These are phyloP conservation scores for Ochropleura leucogaster DNA, from an alignment of 2,888 invertebrate genomes.

Conservation along the genomic window DNA sequence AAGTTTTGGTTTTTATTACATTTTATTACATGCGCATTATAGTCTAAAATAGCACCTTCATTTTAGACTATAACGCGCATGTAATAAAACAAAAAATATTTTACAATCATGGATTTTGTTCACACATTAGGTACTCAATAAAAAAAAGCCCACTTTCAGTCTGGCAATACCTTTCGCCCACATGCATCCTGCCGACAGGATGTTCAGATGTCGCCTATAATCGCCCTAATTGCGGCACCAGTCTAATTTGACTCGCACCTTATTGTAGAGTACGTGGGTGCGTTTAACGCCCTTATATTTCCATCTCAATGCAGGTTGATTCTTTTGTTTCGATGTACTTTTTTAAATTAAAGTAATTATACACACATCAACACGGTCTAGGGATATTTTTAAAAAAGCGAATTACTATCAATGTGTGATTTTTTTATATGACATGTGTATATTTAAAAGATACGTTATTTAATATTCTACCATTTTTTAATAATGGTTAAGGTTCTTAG, in stretches of 20 bases:
- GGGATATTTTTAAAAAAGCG: too few relatives aligned
- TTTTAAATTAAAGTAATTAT: conserved; percentile 27
- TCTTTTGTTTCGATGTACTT: conserved; percentile 73
- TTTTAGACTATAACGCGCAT: background rate
- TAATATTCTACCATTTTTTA: too few relatives aligned
- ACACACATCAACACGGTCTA: too few relatives aligned
- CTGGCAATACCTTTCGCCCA: conserved; percentile 58
- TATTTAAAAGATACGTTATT: too few relatives aligned
- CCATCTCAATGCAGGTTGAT: conserved; percentile 78
- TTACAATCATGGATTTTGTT: too few relatives aligned
- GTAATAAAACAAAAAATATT: background rate
- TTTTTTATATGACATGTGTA: too few relatives aligned
- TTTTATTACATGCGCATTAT: background rate
- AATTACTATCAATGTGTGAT: too few relatives aligned
- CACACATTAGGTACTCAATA: conserved; percentile 2
- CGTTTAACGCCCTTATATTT: conserved; percentile 71
- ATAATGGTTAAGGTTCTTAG: too few relatives aligned
- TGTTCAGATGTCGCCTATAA: conserved; percentile 63
- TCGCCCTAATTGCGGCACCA: conserved; percentile 79
- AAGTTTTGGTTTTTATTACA: background rate
- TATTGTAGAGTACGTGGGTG: conserved; percentile 74
- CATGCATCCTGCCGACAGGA: conserved; percentile 62
- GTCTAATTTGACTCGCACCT: conserved; percentile 81
- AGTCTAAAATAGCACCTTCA: background rate
- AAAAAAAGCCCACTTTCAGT: conserved; percentile 19